Base-by-base conservation (phyloP, 2,113 vertebrate genomes). In the Apteryx mantelli region DNA sequence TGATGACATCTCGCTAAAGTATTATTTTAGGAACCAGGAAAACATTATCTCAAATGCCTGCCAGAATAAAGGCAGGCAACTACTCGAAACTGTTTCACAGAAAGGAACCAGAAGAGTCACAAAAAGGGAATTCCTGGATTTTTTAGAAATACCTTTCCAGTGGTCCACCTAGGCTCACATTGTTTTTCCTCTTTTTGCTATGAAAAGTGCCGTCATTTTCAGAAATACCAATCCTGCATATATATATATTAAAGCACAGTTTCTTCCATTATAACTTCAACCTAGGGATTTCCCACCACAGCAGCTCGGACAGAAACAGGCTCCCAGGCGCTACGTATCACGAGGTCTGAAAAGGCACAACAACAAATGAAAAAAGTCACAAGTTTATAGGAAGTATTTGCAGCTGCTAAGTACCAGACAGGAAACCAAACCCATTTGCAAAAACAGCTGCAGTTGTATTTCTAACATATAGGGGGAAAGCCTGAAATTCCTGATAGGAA, bases 91-190 rank as follows among this genome's bases (percentile, higher is more conserved):
- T 2, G 9, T 46, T 85, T 76, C 13, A 26, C 22, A 14, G 34
- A 4, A 9, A 74, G 28, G 61, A 24, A 61, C n/a, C 11, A 22
- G 42, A 2, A 42, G 11, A 21, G 2, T 34, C 26, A 52, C 9
- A 22, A 53, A 73, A 22, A 38, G 2, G 63, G 6, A 56, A 77
- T 55, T 66, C 58, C 20, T 38, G 30, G 18, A 73, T 61, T 32
- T 52, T 78, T 48, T 19, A 80, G 48, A 36, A 82, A 65, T 32
- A 4, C 6, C 36, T 21, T 58, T 82, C 7, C n/a, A 34, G 18
- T 1, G 1, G 19, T 16, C 34, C 16, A 42, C 7, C 30, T 3
- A 8, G 3, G 24, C 30, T 32, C 9, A 34, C 5, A 18, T 1
- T 24, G 11, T 3, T 81, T 58, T 86, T 55, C 17, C 19, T 85